A percentile compares a stretch with the other conserved stretches of the same genome.
Evolutionary conservation across 2,797 vertebrate species (phyloP).

Genomic region (Spinibarbus caldwelli): DNA sequence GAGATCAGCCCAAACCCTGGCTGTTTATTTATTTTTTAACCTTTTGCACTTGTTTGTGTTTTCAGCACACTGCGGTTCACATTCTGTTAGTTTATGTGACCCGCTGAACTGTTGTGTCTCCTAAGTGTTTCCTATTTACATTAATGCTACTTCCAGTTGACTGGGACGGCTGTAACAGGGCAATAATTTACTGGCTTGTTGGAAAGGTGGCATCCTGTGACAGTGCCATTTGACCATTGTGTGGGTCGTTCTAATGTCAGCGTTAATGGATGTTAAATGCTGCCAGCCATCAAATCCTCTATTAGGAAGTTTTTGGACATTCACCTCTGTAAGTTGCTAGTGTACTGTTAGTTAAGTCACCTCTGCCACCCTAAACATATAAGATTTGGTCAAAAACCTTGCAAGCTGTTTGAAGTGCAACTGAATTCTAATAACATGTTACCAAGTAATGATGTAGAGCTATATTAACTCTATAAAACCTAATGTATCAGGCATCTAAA

Average conservation of each 20-base stretch:
- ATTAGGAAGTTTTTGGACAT: not conserved
- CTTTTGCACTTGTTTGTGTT: conserved; percentile 12
- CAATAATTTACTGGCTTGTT: not conserved
- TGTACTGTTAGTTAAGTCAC: not conserved
- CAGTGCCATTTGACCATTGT: not conserved
- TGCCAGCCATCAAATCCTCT: not conserved
- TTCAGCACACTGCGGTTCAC: not conserved
- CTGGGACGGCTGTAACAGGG: not conserved
- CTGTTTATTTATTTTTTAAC: not conserved
- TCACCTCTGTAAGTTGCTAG: not conserved
- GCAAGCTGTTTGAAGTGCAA: not conserved
- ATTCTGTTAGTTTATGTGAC: not conserved
- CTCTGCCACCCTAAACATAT: not conserved
- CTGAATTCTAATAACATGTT: not conserved
- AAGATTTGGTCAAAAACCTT: not conserved
- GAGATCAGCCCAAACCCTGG: not conserved
- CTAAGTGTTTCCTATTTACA: not conserved
- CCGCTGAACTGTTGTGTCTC: not conserved
- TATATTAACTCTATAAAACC: no score
- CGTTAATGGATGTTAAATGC: not conserved
- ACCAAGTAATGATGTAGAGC: not conserved
- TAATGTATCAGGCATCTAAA: no score
- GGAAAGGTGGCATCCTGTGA: not conserved
- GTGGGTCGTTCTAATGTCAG: not conserved
- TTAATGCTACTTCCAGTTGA: not conserved